phyloP scores from a whole-genome alignment of 2,888 invertebrate species.

The Dryococelus australis region DNA sequence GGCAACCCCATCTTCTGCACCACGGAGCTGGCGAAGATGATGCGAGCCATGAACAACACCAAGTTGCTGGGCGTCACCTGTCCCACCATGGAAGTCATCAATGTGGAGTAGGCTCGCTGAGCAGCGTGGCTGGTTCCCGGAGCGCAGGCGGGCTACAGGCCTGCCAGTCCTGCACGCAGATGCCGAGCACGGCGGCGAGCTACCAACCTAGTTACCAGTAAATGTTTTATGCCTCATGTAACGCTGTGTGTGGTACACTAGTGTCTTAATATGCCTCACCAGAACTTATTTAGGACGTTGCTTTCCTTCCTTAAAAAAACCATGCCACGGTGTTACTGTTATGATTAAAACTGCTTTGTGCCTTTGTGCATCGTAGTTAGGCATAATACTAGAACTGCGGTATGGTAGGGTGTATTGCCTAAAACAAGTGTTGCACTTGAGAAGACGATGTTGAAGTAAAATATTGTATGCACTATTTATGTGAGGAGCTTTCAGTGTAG shows the following conservation, averaged over 20 bases:
- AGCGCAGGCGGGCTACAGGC: not conserved
- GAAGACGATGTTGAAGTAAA: not conserved
- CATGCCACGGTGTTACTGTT: not conserved
- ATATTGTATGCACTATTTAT: not conserved
- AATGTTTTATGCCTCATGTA: no score
- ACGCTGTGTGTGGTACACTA: not conserved
- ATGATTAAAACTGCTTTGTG: not conserved
- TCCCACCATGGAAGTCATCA: not conserved
- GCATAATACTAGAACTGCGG: not conserved
- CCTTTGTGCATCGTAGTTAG: not conserved
- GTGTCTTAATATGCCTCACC: not conserved
- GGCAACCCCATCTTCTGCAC: conserved; percentile 85
- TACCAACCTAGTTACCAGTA: no score
- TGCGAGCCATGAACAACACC: conserved; percentile 73
- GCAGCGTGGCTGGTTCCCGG: no score
- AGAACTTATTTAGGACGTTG: not conserved
- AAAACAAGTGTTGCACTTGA: not conserved
- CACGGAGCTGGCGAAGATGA: conserved; percentile 73
- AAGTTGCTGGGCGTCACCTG: conserved; percentile 68
- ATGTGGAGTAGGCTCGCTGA: not conserved
- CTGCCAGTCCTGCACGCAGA: not conserved
- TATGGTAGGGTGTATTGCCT: not conserved
- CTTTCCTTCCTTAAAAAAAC: not conserved
- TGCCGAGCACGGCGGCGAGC: no score
- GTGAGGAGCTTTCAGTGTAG: not conserved